Evolutionary conservation across 1,140 invertebrate genomes (phyloP), one percentile per base, ranked within the genome.

Genomic region (Ips typographus): DNA sequence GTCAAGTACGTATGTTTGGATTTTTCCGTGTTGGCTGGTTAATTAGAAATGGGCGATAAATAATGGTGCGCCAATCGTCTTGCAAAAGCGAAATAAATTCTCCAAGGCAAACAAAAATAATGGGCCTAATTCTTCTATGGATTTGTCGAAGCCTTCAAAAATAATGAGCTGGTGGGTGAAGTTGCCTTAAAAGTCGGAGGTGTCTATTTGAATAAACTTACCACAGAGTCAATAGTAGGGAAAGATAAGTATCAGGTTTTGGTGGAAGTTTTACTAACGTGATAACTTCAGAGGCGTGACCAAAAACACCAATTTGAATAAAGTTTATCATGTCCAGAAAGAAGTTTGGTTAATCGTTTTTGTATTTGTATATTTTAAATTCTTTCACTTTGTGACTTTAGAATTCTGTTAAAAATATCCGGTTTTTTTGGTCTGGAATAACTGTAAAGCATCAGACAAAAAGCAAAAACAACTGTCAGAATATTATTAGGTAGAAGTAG

Each of bases 201-300:
- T 37, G 40, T 55, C 40, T 42, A 65, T 65, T 55, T 65, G 52
- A 56, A 65, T 65, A 65, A 65, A 65, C 41, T 38, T 55, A 44
- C 59, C 59, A 8, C 40, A 22, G 60, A 36, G 22, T 65, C 63
- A 65, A 65, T 65, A 56, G 56, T 65, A 65, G 40, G 39, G 53
- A 65, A 56, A 65, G 63, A 65, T 56, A 65, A 55, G 63, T 42
- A 65, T 56, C 63, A 42, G 51, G 55, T 65, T 65, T 43, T 55
- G 51, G 51, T 56, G 40, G 53, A 43, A 49, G 44, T 49, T 49
- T 49, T 49, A 22, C 44, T 22, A 49, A 49, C 44, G 7, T 6
- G 44, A 49, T 6, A 49, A 49, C 44, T 49, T 38, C 52, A 55
- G 8, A 55, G 52, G 52, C 52, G 52, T 55, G 37, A 6, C 52